Base-by-base conservation (phyloP, 1,140 invertebrate genomes). In the Pemphigus obesinymphae region DNA sequence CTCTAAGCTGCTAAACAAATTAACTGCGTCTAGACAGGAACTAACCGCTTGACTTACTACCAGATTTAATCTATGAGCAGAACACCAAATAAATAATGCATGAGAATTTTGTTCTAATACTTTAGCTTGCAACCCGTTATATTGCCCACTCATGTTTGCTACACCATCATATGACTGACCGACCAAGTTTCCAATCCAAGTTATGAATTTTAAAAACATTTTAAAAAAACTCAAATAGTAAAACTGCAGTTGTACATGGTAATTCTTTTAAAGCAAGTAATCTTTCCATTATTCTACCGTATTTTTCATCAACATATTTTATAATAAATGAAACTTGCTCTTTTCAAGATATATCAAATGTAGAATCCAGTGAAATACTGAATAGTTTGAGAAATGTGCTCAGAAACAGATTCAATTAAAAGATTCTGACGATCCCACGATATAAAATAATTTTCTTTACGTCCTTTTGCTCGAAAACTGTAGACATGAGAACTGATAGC, bases 161-260 rank as follows among this genome's bases (percentile, higher is more conserved):
- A 40, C 70, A 4, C 40, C 70, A n/a, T 73, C 70, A 73, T 73
- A 73, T 43, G 23, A 45, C 70, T 73, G 70, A 45, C 70, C 70
- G 13, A 73, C 34, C 34, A 66, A 66, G 34, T 66, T 66, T 66
- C 34, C 34, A 66, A 66, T 66, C 61, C 15, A 66, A 20, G 34
- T 66, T 31, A 66, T 66, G 15, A 34, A 34, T 2, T 20, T 31
- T 37, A 31, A 66, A 34, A 31, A 66, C 61, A 66, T 66, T 66
- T 66, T 34, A 20, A 66, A 68, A 68, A 37, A 68, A 68, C 2
- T 68, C n/a, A 68, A 17, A 34, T 20, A 40, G 34, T 37, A 37
- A n/a, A 68, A 34, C n/a, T 68, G 31, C 63, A 31, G 63, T 68
- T 37, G 31, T 37, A n/a, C 29, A 40, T n/a, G 63, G 29, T 5